phyloP scores from a whole-genome alignment of 2,113 vertebrate species.

The Anolis carolinensis region DNA sequence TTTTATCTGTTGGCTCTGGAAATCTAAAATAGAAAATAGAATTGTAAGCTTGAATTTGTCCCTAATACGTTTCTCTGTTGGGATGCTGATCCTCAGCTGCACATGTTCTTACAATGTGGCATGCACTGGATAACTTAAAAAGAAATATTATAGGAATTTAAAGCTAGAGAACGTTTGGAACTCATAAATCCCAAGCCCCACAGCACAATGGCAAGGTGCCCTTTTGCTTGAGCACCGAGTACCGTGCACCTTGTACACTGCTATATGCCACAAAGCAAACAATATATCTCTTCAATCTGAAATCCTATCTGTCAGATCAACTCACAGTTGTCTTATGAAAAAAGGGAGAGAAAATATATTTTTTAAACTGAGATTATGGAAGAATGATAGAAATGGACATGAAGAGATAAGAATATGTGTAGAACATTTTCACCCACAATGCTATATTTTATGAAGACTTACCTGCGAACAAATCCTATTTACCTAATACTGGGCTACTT shows the following conservation, averaged over 20 bases:
- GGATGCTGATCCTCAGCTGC: neutral
- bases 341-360: neutral
- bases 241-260: neutral
- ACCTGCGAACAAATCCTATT: too few species aligned
- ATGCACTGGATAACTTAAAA: accelerated
- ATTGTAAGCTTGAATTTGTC: constrained; percentile 43
- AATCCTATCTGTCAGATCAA: constrained; percentile 9
- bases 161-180: neutral
- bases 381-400: neutral
- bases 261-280: neutral
- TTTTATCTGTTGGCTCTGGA: constrained; percentile 13
- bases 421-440: too few species aligned
- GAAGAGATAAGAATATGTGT: too few species aligned
- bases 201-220: neutral
- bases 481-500: too few species aligned
- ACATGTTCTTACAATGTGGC: constrained; percentile 29
- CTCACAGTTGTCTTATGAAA: neutral
- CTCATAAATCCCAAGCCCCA: neutral
- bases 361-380: neutral
- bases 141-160: neutral
- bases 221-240: neutral
- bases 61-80: neutral
- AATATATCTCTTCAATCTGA: neutral
- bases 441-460: neutral
- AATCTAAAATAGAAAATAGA: constrained; percentile 44